These are phyloP conservation scores for Phyllostomus discolor DNA, from an alignment of 2,113 vertebrate species.

Conservation along the genomic window DNA sequence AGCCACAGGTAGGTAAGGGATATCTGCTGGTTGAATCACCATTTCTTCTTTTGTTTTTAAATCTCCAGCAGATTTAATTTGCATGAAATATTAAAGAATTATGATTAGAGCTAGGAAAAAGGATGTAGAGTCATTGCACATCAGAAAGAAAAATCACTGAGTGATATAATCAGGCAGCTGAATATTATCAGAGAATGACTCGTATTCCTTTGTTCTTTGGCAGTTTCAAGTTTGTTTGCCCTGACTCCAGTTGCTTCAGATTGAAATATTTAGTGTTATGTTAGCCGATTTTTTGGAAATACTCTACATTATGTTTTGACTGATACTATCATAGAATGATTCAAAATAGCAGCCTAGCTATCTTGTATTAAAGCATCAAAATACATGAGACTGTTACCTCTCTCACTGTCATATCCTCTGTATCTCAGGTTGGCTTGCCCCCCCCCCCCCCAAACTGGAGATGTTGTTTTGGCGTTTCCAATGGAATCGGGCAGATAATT, in stretches of 20 bases:
- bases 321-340: not conserved
- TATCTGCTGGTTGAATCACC: not conserved
- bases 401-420: not conserved
- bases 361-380: not conserved
- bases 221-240: not conserved
- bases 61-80: not conserved
- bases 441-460: not conserved
- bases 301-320: not conserved
- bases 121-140: not conserved
- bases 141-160: not conserved
- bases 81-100: not conserved
- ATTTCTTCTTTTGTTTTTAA: not conserved
- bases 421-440: not conserved
- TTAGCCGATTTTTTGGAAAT: not conserved
- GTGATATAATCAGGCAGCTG: not conserved
- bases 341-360: not conserved
- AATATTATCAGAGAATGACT: not conserved
- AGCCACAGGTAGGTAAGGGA: constrained; percentile 50
- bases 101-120: not conserved
- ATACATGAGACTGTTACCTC: accelerated
- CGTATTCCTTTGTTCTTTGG: not conserved
- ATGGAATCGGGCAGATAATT: not conserved
- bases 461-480: constrained; percentile 3
- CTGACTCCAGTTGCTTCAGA: not conserved
- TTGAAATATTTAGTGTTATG: not conserved